These are phyloP conservation scores for Chelonus formosanus DNA, from an alignment of 2,888 invertebrate species.

Conservation along the genomic window DNA sequence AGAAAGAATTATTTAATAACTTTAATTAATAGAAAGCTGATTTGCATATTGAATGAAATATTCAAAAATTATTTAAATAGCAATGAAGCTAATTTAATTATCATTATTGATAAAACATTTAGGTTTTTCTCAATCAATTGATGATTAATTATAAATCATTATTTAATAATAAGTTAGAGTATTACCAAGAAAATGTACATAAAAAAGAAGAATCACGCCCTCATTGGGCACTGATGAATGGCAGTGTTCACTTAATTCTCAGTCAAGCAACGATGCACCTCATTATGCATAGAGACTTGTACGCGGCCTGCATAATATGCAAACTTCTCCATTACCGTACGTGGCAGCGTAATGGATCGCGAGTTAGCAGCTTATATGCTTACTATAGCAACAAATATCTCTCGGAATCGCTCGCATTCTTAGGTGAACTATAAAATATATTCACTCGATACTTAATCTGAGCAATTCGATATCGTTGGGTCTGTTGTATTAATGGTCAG, in stretches of 20 bases:
- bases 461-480: too few species aligned
- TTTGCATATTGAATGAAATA: too few species aligned
- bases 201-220: not conserved
- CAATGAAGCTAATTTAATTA: too few species aligned
- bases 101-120: too few species aligned
- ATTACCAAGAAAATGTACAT: conserved; percentile 8
- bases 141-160: too few species aligned
- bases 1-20: too few species aligned
- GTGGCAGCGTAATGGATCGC: conserved; percentile 46
- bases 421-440: not conserved
- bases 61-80: too few species aligned
- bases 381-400: conserved; percentile 7
- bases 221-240: conserved; percentile 25
- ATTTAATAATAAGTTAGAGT: too few species aligned
- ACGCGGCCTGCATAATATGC: conserved; percentile 64
- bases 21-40: too few species aligned
- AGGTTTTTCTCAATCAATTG: too few species aligned
- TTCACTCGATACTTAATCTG: too few species aligned
- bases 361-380: conserved; percentile 31
- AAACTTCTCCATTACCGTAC: conserved; percentile 62
- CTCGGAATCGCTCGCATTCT: conserved; percentile 1
- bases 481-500: too few species aligned
- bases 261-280: conserved; percentile 59
- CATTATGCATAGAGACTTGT: conserved; percentile 64
- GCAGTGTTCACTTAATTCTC: conserved; percentile 56